Conservation (phyloP, 2,888 invertebrate genomes). For the Caradrina kadenii region DNA sequence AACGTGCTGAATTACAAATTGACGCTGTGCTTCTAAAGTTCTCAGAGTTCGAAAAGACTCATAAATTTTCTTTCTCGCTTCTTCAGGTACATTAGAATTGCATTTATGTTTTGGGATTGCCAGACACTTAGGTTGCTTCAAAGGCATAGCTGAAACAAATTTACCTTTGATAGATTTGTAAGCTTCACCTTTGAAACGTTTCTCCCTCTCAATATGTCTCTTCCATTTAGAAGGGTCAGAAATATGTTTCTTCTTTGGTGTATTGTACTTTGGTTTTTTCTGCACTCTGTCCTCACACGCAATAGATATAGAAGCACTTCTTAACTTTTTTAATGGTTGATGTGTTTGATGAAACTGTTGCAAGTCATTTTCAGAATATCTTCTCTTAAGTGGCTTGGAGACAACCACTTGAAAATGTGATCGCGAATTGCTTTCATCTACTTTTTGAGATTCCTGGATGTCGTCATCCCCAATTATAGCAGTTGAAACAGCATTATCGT, state of each 20-base stretch:
- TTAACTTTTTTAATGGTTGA: too few relatives aligned
- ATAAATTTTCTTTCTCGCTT: conserved; percentile 28
- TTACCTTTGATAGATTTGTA: conserved; percentile 34
- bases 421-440: too few relatives aligned
- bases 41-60: conserved; percentile 21
- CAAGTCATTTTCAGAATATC: too few relatives aligned
- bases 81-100: conserved; percentile 34
- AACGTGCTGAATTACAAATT: conserved; percentile 11
- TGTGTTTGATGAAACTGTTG: too few relatives aligned
- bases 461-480: too few relatives aligned
- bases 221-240: conserved; percentile 34
- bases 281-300: conserved; percentile 3
- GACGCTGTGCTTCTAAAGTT: conserved; percentile 23
- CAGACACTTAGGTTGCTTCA: conserved; percentile 27
- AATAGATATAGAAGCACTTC: conserved; percentile 16
- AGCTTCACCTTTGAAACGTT: conserved; percentile 34
- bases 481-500: too few relatives aligned
- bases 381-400: too few relatives aligned
- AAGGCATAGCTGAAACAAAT: conserved; percentile 21
- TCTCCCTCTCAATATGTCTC: conserved; percentile 17
- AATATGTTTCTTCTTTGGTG: conserved; percentile 17
- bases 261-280: neutral
- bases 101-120: conserved; percentile 30
- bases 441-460: too few relatives aligned
- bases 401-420: too few relatives aligned